Evolutionary conservation across 2,888 invertebrate species (phyloP).

Genomic region (Syritta pipiens): DNA sequence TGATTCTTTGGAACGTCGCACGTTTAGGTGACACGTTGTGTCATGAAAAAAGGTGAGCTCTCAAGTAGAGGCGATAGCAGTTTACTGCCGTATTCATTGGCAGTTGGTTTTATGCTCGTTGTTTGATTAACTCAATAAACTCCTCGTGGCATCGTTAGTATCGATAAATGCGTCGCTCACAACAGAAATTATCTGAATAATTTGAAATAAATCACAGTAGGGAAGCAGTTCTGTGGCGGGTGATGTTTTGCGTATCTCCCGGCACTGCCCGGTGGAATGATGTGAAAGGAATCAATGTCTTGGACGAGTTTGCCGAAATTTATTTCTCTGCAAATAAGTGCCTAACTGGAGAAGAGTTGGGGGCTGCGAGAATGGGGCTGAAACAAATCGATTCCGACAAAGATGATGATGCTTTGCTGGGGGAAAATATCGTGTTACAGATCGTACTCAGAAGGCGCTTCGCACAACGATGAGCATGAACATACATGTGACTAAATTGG

Average conservation of each 20-base stretch:
- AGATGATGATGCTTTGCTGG: conserved; percentile 2
- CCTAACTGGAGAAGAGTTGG: neutral
- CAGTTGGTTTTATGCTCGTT: no score
- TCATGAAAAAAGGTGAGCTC: no score
- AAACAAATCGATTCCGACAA: conserved; percentile 35
- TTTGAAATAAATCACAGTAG: conserved; percentile 35
- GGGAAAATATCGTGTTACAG: conserved; percentile 15
- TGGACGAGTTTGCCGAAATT: conserved; percentile 32
- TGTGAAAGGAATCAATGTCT: conserved; percentile 30
- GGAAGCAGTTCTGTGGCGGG: conserved; percentile 17
- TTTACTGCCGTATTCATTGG: no score
- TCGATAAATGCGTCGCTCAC: conserved; percentile 26
- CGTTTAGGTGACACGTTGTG: no score
- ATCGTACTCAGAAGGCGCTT: conserved; percentile 6
- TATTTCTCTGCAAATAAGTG: conserved; percentile 27
- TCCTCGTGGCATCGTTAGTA: no score
- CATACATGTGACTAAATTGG: no score
- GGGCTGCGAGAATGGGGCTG: conserved; percentile 4
- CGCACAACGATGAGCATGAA: neutral
- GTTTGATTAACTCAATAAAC: no score
- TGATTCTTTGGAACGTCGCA: no score
- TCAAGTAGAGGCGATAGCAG: no score
- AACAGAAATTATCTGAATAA: conserved; percentile 39
- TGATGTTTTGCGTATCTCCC: neutral
- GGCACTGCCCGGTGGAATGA: neutral